Evolutionary conservation across 2,888 invertebrate species (phyloP), one percentile per base, ranked within the genome.

Genomic region (Pogonocherus hispidulus): DNA sequence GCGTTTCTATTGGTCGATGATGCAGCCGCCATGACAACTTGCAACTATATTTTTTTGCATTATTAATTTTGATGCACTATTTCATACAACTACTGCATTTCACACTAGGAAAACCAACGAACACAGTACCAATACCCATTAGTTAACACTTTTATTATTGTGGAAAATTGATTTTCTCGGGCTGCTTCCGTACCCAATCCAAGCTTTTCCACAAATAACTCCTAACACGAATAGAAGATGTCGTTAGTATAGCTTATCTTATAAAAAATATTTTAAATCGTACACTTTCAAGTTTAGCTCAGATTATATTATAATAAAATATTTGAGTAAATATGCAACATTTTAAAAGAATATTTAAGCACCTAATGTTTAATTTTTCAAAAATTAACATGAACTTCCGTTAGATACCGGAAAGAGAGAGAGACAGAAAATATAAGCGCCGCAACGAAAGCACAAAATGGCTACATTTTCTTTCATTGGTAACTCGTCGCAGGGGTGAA

Each of bases 1-100:
- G 86, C 87, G 86, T 87, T 90, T 89, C 88, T 87, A 93, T 93
- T 93, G 92, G 92, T 88, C 87, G 87, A 87, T 86, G 84, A 83
- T 75, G 83, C 84, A 85, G 88, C 91, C 91, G 92, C 92, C 92
- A 92, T 92, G 88, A 82, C 86, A 86, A 80, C 82, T 87, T 79
- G 86, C 86, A 83, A 81, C 78, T 81, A 81, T 77, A 80, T 74
- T 78, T 79, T 76, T 84, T 84, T 79, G 82, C 81, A 35, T 72
- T 56, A 84, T 85, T 84, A 81, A 82, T 69, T 62, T 70, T 71
- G 63, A 66, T 62, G 56, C 70, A 73, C 67, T 65, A 74, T 72
- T 74, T 76, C 32, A 57, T 57, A 56, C 70, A 68, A 70, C 67
- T 66, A 44, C 16, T 47, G n/a, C 19, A 57, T 62, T 64, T 67